Conservation (phyloP, 2,888 invertebrate genomes). For the Agrotis segetum region DNA sequence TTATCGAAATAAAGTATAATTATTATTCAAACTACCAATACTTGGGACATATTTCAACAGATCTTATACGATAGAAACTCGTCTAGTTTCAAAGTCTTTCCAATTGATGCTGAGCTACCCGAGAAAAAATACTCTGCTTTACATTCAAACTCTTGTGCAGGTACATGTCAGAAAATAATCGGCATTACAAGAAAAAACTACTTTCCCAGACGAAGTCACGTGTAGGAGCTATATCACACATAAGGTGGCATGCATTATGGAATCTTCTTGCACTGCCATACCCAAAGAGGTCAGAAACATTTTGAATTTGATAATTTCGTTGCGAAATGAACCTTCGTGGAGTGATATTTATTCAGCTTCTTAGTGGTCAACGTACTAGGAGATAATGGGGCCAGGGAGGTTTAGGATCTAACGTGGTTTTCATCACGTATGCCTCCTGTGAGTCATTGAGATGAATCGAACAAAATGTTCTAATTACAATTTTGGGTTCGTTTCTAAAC, state of each 20-base stretch:
- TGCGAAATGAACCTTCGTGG: conserved; percentile 72
- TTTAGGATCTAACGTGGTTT: neutral
- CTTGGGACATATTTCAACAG: neutral
- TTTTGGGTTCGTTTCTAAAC: neutral
- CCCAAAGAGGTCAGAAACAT: conserved; percentile 66
- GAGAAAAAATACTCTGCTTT: too few species aligned
- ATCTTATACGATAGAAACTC: neutral
- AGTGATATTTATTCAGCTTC: conserved; percentile 70
- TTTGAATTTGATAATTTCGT: conserved; percentile 59
- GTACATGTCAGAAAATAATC: neutral
- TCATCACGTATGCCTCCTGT: neutral
- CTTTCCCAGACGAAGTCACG: conserved; percentile 31
- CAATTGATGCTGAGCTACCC: neutral
- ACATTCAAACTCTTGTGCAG: neutral
- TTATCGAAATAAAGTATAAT: too few species aligned
- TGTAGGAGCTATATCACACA: conserved; percentile 20
- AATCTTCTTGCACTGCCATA: conserved; percentile 54
- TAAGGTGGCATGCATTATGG: conserved; percentile 41
- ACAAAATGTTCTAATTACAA: neutral
- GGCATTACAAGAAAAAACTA: conserved; percentile 22
- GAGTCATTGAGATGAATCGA: neutral
- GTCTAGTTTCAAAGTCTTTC: neutral
- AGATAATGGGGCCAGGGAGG: conserved; percentile 51
- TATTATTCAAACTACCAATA: too few species aligned
- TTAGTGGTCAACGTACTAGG: conserved; percentile 46